Conservation (phyloP, 2,888 invertebrate genomes). For the Melieria picta region DNA sequence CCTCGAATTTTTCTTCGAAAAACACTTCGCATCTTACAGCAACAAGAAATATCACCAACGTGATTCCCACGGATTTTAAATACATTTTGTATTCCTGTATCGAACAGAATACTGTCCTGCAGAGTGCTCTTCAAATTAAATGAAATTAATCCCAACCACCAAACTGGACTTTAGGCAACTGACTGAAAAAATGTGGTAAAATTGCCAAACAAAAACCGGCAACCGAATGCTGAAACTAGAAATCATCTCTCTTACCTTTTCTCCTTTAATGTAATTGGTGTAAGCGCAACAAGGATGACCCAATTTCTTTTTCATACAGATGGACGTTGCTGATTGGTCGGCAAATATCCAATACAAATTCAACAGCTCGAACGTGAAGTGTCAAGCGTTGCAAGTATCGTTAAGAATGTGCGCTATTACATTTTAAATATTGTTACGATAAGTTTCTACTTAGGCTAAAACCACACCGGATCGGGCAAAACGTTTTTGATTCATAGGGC, state of each 20-base stretch:
- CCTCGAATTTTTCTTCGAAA: slow-evolving; percentile 83
- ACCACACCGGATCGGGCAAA: too few species aligned
- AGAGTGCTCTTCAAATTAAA: not conserved
- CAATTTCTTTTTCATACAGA: not conserved
- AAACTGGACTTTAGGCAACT: not conserved
- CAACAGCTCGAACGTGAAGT: slow-evolving; percentile 16
- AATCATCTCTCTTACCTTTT: not conserved
- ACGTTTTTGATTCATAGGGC: too few species aligned
- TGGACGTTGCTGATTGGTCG: slow-evolving; percentile 26
- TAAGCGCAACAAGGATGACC: not conserved
- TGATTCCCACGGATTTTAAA: slow-evolving; percentile 15
- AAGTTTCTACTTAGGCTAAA: too few species aligned
- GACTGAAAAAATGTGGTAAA: not conserved
- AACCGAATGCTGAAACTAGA: not conserved
- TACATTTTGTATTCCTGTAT: not conserved
- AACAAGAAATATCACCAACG: slow-evolving; percentile 35
- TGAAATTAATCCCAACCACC: not conserved
- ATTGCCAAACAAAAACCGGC: not conserved
- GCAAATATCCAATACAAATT: slow-evolving; percentile 14
- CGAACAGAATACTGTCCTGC: not conserved
- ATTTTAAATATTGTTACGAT: too few species aligned
- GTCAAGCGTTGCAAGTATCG: too few species aligned
- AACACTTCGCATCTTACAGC: slow-evolving; percentile 75
- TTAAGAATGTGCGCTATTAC: too few species aligned
- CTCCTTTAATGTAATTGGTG: not conserved